Percentiles rank a stretch among this genome's conserved stretches.
Evolutionary conservation across 30 jellyfish, hydroid and myxozoan species (phyloP).

Genomic region (Catostylus mosaicus): DNA sequence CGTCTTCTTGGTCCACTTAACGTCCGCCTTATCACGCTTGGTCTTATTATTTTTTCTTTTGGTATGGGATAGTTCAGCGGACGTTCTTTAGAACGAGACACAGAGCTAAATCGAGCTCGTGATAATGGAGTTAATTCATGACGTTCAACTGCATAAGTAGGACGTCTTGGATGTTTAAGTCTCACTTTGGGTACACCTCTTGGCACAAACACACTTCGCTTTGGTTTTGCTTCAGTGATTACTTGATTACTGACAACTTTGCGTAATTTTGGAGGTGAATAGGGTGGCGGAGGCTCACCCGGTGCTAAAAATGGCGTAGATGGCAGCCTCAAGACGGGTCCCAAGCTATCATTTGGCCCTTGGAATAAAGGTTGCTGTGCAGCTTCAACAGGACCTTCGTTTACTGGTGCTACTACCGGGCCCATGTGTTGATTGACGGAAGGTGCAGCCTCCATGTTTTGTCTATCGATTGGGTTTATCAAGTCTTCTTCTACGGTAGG

Average conservation of each 20-base stretch:
- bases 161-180: neutral
- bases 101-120: slow-evolving; percentile 6
- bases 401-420: slow-evolving; percentile 15
- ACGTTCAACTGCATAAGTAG: neutral
- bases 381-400: slow-evolving; percentile 10
- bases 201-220: neutral
- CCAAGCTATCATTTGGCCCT: slow-evolving; percentile 20
- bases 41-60: neutral
- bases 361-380: neutral
- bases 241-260: neutral
- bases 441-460: slow-evolving; percentile 23
- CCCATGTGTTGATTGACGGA: neutral
- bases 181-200: neutral
- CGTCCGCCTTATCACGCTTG: neutral
- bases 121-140: neutral
- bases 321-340: slow-evolving; percentile 50
- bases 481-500: neutral
- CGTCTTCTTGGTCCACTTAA: slow-evolving; percentile 20
- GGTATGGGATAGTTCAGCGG: neutral
- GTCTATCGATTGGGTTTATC: slow-evolving; percentile 6
- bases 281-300: slow-evolving; percentile 65
- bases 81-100: neutral
- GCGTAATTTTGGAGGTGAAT: slow-evolving; percentile 36
- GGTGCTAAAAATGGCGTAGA: slow-evolving; percentile 34
- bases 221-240: neutral